Evolutionary conservation across 2,888 invertebrate species (phyloP).

Genomic region (Polyploca ridens): DNA sequence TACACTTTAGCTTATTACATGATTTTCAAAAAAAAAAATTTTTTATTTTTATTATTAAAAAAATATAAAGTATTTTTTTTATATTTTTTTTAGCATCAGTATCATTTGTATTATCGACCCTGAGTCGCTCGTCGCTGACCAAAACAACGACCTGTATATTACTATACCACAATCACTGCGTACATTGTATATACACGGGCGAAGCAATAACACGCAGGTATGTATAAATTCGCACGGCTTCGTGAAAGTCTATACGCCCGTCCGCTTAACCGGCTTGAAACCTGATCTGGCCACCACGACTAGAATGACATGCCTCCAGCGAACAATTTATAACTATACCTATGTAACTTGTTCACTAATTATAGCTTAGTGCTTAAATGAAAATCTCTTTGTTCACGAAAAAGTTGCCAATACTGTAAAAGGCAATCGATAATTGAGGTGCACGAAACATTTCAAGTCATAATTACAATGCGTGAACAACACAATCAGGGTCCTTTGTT

Average conservation of each 20-base stretch:
- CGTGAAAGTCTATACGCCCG: constrained; percentile 55
- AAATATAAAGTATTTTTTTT: too few species aligned
- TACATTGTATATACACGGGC: too few species aligned
- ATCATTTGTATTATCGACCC: too few species aligned
- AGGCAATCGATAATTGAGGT: background rate
- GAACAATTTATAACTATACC: constrained; percentile 33
- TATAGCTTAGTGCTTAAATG: constrained; percentile 9
- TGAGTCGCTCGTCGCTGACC: too few species aligned
- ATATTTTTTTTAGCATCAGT: too few species aligned
- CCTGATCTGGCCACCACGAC: constrained; percentile 39
- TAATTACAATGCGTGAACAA: constrained; percentile 6
- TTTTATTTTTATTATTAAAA: too few species aligned
- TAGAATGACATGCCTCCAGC: constrained; percentile 42
- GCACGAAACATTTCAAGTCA: background rate
- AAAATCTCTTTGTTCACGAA: constrained; percentile 16
- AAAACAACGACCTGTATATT: too few species aligned
- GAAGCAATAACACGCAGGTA: constrained; percentile 10
- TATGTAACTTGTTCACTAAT: constrained; percentile 16
- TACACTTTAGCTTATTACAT: too few species aligned
- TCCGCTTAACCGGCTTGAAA: constrained; percentile 32
- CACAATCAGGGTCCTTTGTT: constrained; percentile 1
- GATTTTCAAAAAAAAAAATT: too few species aligned
- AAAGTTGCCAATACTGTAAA: constrained; percentile 15
- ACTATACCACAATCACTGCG: too few species aligned
- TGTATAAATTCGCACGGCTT: constrained; percentile 42